phyloP scores from a whole-genome alignment of 1,140 invertebrate species.

The Drosophila sucinea region DNA sequence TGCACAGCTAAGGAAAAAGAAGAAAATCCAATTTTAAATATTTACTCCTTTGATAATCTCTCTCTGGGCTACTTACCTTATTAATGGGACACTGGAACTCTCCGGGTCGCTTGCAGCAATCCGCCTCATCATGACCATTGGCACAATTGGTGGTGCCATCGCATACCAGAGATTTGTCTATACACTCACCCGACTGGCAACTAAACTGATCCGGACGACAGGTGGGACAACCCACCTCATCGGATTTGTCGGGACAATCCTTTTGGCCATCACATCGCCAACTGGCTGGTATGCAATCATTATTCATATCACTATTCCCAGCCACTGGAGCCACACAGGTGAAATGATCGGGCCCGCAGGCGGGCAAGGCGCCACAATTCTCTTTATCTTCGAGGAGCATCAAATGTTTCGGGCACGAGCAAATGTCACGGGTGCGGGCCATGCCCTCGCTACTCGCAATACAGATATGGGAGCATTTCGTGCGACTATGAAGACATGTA shows the following conservation, averaged over 20 bases:
- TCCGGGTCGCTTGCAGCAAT: slow-evolving; percentile 85
- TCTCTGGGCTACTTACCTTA: slow-evolving; percentile 55
- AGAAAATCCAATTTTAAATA: slow-evolving; percentile 41
- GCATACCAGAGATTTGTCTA: slow-evolving; percentile 88
- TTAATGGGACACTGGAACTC: slow-evolving; percentile 88
- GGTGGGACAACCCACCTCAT: slow-evolving; percentile 89
- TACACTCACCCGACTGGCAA: slow-evolving; percentile 90
- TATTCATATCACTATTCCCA: slow-evolving; percentile 79
- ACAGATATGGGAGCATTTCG: slow-evolving; percentile 84
- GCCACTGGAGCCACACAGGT: slow-evolving; percentile 86
- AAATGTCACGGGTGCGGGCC: slow-evolving; percentile 84
- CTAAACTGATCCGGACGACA: slow-evolving; percentile 88
- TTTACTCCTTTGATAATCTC: neutral
- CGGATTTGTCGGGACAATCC: slow-evolving; percentile 92
- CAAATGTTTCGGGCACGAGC: slow-evolving; percentile 91
- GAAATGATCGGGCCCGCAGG: slow-evolving; percentile 91
- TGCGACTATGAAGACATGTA: slow-evolving; percentile 74
- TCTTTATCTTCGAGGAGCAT: slow-evolving; percentile 88
- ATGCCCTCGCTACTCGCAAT: slow-evolving; percentile 87
- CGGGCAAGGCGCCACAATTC: slow-evolving; percentile 88
- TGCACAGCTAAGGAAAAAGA: slow-evolving; percentile 83
- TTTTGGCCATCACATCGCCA: slow-evolving; percentile 87
- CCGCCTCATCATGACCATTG: slow-evolving; percentile 87
- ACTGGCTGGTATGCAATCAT: slow-evolving; percentile 91
- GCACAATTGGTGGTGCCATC: slow-evolving; percentile 89